Percentiles rank a stretch among this genome's conserved stretches.
Conservation (phyloP, 37 sponge, comb jelly and placozoan genomes). For the Chondrilla cf. caribensis region DNA sequence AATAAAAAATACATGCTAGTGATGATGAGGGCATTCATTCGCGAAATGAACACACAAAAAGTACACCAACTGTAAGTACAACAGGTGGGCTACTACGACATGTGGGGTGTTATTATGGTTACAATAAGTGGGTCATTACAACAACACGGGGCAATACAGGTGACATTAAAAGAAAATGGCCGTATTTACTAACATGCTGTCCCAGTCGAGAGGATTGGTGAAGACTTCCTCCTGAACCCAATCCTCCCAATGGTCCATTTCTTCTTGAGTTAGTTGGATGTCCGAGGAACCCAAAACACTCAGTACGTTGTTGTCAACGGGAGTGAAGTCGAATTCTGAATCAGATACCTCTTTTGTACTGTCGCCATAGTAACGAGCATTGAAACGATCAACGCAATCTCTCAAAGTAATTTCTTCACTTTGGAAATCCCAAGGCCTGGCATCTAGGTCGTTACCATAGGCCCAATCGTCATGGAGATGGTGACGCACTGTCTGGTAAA, state of each 20-base stretch:
- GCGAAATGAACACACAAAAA: no score
- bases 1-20: no score
- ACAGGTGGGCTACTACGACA: no score
- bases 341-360: neutral
- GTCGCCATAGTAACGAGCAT: conserved; percentile 54
- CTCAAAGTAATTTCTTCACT: conserved; percentile 76
- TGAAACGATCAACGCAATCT: conserved; percentile 78
- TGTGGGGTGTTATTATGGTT: no score
- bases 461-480: conserved; percentile 97
- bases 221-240: conserved; percentile 94
- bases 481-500: conserved; percentile 91
- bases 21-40: no score
- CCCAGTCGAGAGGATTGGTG: conserved; percentile 51
- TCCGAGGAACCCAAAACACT: conserved; percentile 49
- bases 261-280: conserved; percentile 63
- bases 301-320: conserved; percentile 63
- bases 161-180: conserved; percentile 7
- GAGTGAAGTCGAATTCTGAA: conserved; percentile 17
- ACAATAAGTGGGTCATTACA: no score
- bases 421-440: conserved; percentile 91
- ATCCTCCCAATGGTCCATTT: conserved; percentile 82
- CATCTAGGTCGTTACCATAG: conserved; percentile 92
- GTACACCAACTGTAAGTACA: no score
- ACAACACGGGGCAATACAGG: no score
- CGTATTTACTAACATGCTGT: conserved; percentile 29